Evolutionary conservation across 2,888 invertebrate genomes (phyloP).

Genomic region (Caenorhabditis sulstoni): DNA sequence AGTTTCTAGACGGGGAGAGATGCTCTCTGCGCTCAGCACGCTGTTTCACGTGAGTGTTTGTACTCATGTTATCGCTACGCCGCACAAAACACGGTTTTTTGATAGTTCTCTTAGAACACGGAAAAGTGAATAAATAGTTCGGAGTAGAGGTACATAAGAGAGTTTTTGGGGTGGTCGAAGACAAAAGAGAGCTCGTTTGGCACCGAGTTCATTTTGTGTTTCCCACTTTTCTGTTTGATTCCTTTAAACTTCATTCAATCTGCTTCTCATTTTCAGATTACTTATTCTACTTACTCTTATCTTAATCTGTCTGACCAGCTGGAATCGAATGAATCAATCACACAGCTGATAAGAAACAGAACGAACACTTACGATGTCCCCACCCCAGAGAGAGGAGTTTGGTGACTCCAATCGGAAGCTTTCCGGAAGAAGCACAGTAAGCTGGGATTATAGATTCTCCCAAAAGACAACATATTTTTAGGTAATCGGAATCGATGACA

Average conservation of each 20-base stretch:
- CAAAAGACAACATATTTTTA: too few relatives aligned
- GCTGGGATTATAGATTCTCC: too few relatives aligned
- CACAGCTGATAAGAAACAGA: slow-evolving; percentile 15
- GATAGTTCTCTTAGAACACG: slow-evolving; percentile 49
- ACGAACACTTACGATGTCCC: slow-evolving; percentile 15
- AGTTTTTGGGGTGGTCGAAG: background rate
- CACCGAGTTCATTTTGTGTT: slow-evolving; percentile 25
- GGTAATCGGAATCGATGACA: slow-evolving; percentile 15
- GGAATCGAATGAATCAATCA: slow-evolving; percentile 3
- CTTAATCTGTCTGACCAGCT: background rate
- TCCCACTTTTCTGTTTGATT: background rate
- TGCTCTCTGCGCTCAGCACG: slow-evolving; percentile 21
- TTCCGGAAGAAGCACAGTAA: slow-evolving; percentile 24
- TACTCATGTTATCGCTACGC: slow-evolving; percentile 34
- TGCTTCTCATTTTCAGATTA: slow-evolving; percentile 15
- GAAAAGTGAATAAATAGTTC: slow-evolving; percentile 53
- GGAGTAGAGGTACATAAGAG: slow-evolving; percentile 36
- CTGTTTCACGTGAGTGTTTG: slow-evolving; percentile 50
- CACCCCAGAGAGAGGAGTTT: slow-evolving; percentile 20
- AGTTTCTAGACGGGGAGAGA: slow-evolving; percentile 38
- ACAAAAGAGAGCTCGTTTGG: too few relatives aligned
- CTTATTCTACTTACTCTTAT: background rate
- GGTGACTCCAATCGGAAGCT: slow-evolving; percentile 20
- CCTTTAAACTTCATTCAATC: background rate
- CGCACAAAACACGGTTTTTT: slow-evolving; percentile 58